Conservation (phyloP, 1,140 invertebrate genomes). For the Trachelipus rathkii region DNA sequence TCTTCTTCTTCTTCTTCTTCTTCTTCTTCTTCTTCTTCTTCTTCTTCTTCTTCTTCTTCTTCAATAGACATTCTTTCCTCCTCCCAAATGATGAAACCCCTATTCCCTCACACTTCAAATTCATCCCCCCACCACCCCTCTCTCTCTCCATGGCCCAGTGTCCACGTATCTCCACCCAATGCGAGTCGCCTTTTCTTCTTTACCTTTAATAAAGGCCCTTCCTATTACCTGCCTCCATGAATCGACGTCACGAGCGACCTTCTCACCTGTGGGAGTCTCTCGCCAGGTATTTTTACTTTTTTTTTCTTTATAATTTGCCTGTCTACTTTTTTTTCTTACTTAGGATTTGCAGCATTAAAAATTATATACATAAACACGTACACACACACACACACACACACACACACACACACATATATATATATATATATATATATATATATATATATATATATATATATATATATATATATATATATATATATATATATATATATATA, state of each 20-base stretch:
- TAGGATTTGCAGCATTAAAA: too few species aligned
- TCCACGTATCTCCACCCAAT: conserved; percentile 5
- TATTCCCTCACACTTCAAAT: neutral
- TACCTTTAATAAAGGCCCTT: neutral
- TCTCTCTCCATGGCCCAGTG: neutral
- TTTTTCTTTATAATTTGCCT: neutral
- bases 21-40: neutral
- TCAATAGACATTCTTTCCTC: neutral
- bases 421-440: too few species aligned
- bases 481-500: too few species aligned
- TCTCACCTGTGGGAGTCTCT: conserved; percentile 10
- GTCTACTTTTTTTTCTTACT: neutral
- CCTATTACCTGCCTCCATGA: conserved; percentile 1
- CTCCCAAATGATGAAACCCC: neutral
- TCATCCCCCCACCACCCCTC: neutral
- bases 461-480: too few species aligned
- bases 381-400: too few species aligned
- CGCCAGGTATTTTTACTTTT: neutral
- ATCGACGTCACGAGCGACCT: conserved; percentile 2
- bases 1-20: neutral
- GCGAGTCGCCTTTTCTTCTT: conserved; percentile 1
- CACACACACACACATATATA: too few species aligned
- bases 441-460: too few species aligned
- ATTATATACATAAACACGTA: too few species aligned
- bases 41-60: neutral